phyloP scores from a whole-genome alignment of 2,888 invertebrate species.

The Drosophila neutralis region DNA sequence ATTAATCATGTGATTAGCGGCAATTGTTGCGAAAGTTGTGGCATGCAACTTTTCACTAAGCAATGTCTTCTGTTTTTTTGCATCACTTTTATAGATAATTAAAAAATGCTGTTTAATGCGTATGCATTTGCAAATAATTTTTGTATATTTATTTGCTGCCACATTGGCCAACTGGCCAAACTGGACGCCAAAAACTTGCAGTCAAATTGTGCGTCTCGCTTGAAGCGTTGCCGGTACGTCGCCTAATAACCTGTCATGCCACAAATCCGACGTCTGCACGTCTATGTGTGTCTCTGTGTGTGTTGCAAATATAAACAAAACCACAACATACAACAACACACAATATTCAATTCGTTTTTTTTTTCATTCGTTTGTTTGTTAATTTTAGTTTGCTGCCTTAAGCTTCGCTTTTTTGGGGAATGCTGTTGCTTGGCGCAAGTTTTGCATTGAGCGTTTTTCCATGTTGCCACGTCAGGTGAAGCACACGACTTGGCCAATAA shows the following conservation, averaged over 20 bases:
- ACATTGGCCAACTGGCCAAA: slow-evolving; percentile 63
- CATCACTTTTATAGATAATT: slow-evolving; percentile 54
- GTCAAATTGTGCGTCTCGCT: slow-evolving; percentile 71
- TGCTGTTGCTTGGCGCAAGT: slow-evolving; percentile 64
- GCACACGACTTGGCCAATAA: slow-evolving; percentile 48
- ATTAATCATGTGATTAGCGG: slow-evolving; percentile 43
- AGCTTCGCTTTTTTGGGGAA: slow-evolving; percentile 57
- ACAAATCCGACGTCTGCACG: slow-evolving; percentile 64
- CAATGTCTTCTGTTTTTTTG: slow-evolving; percentile 35
- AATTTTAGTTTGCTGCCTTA: slow-evolving; percentile 31
- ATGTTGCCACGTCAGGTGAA: slow-evolving; percentile 73
- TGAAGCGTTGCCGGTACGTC: slow-evolving; percentile 69
- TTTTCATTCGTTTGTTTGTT: slow-evolving; percentile 31
- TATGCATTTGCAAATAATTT: slow-evolving; percentile 46
- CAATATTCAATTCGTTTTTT: slow-evolving; percentile 58
- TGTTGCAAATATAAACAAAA: slow-evolving; percentile 71
- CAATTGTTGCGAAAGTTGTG: slow-evolving; percentile 59
- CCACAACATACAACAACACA: slow-evolving; percentile 41
- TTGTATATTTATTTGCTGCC: slow-evolving; percentile 44
- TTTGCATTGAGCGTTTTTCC: slow-evolving; percentile 73
- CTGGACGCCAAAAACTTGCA: slow-evolving; percentile 58
- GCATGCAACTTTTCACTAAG: slow-evolving; percentile 53
- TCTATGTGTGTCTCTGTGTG: slow-evolving; percentile 29
- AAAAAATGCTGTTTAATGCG: slow-evolving; percentile 51
- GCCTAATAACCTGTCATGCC: slow-evolving; percentile 83